A percentile compares a stretch with the other conserved stretches of the same genome.
phyloP scores from a whole-genome alignment of 2,113 vertebrate species.

The Tachysurus fulvidraco region DNA sequence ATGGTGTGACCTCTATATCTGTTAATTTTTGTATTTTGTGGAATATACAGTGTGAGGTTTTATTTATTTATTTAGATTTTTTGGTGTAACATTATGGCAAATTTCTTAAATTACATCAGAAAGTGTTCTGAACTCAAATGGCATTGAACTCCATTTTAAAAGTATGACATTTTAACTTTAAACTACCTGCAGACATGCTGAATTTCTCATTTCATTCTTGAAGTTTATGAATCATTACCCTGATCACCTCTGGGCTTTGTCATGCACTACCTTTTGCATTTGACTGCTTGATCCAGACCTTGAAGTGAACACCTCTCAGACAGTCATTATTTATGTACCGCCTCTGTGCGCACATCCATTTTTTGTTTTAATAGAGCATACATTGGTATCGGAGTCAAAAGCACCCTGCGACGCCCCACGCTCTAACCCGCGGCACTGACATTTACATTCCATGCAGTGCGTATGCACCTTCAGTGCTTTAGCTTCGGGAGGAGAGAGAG shows the following conservation, averaged over 20 bases:
- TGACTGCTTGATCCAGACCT: conserved; percentile 23
- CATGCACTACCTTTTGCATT: conserved; percentile 14
- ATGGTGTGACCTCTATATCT: not conserved
- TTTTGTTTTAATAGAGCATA: conserved; percentile 10
- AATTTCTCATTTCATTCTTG: conserved; percentile 11
- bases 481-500: conserved; percentile 3
- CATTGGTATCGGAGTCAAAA: conserved; percentile 39
- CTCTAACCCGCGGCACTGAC: conserved; percentile 36
- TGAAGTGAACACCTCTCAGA: conserved; percentile 27
- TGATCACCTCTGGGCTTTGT: conserved; percentile 37
- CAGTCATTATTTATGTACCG: conserved; percentile 24
- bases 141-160: not conserved
- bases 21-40: not conserved
- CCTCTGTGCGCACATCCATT: not conserved
- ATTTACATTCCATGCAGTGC: conserved; percentile 49
- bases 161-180: conserved; percentile 24
- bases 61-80: not conserved
- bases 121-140: not conserved
- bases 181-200: conserved; percentile 12
- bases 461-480: conserved; percentile 27
- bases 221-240: conserved; percentile 32
- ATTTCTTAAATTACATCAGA: not conserved
- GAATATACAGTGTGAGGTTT: not conserved
- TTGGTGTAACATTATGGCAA: not conserved
- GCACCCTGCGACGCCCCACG: not conserved